These are phyloP conservation scores for Hassar affinis DNA, from an alignment of 2,113 vertebrate genomes.

Conservation along the genomic window DNA sequence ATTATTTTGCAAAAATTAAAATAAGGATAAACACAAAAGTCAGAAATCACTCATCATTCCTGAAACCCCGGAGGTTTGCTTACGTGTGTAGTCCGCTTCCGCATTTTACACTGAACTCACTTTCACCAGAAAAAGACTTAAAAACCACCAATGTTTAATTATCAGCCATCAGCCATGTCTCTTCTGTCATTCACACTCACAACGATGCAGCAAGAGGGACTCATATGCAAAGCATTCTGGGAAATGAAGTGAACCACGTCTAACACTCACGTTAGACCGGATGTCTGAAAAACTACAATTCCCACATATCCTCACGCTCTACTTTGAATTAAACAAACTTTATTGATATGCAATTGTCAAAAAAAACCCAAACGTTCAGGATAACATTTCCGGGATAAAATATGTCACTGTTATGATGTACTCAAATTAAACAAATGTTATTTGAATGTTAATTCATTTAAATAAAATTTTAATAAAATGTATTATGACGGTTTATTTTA, in stretches of 20 bases:
- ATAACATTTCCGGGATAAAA: background rate
- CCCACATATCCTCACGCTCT: background rate
- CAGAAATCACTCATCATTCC: background rate
- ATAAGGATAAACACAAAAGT: background rate
- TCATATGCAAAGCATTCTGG: constrained; percentile 27
- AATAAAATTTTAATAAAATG: background rate
- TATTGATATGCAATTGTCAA: background rate
- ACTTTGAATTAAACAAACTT: background rate
- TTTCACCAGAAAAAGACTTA: background rate
- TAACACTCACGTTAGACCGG: background rate
- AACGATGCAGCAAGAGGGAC: background rate
- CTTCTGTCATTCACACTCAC: constrained; percentile 41
- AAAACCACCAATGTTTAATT: background rate
- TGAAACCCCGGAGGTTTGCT: background rate
- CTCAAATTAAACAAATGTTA: background rate
- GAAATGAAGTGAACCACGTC: constrained; percentile 16
- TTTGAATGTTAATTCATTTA: background rate
- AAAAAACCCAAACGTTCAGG: background rate
- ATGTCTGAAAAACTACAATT: constrained; percentile 26
- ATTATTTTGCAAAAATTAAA: background rate
- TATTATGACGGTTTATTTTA: too few species aligned
- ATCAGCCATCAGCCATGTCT: constrained; percentile 7
- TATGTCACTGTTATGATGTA: background rate
- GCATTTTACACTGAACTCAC: background rate
- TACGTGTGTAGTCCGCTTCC: background rate